Evolutionary conservation across 2,797 vertebrate species (phyloP).

Genomic region (Aldrovandia affinis): DNA sequence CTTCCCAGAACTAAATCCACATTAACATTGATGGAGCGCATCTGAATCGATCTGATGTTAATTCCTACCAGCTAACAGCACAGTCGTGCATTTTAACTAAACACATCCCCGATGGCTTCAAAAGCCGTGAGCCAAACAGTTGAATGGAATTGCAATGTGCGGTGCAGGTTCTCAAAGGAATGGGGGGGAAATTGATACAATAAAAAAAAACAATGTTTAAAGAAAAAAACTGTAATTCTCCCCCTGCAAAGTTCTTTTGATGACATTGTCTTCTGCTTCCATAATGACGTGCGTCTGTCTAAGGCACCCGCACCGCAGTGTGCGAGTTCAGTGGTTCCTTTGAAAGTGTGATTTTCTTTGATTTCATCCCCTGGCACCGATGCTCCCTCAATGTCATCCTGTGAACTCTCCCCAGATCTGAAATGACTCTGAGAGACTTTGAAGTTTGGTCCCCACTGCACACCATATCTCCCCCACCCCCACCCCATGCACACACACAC

Average conservation of each 20-base stretch:
- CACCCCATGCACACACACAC: no score
- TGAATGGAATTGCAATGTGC: neutral
- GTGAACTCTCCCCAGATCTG: conserved; percentile 52
- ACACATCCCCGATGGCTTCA: neutral
- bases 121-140: neutral
- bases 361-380: conserved; percentile 51
- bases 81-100: neutral
- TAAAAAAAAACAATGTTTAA: neutral
- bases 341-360: conserved; percentile 52
- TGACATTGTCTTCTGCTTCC: conserved; percentile 10
- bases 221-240: neutral
- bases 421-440: conserved; percentile 49
- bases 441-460: conserved; percentile 41
- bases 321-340: conserved; percentile 43
- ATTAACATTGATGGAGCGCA: neutral
- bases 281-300: conserved; percentile 22
- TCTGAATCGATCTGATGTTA: neutral
- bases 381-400: conserved; percentile 49
- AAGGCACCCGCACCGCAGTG: conserved; percentile 31
- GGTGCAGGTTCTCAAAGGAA: neutral
- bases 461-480: conserved; percentile 1
- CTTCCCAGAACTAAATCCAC: neutral
- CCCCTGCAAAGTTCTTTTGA: neutral
- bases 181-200: neutral
- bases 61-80: neutral